phyloP scores from a whole-genome alignment of 2,113 vertebrate species.

The Poicephalus gulielmi region DNA sequence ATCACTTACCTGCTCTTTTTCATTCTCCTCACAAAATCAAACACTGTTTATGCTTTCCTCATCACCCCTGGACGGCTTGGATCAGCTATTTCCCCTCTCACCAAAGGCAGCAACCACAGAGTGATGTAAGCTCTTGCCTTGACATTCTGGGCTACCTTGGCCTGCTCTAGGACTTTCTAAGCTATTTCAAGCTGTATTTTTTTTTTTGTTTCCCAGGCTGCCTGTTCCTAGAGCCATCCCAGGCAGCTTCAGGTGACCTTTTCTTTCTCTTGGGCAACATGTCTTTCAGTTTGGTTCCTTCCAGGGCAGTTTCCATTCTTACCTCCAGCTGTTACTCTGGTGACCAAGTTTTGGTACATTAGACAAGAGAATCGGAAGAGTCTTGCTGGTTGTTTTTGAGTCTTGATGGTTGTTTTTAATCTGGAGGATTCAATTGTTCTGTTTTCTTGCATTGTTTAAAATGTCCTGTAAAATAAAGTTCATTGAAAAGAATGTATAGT shows the following conservation, averaged over 20 bases:
- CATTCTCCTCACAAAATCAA: not conserved
- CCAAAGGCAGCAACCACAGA: not conserved
- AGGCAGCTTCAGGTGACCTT: not conserved
- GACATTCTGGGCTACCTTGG: not conserved
- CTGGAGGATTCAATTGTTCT: not conserved
- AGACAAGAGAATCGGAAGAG: not conserved
- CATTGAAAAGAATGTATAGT: not conserved
- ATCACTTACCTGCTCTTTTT: not conserved
- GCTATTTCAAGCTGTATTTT: rapidly evolving
- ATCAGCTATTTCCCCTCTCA: not conserved
- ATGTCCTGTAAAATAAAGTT: not conserved
- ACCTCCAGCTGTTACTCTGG: not conserved
- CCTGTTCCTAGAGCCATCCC: not conserved
- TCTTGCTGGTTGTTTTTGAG: not conserved
- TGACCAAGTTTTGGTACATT: not conserved
- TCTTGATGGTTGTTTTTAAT: not conserved
- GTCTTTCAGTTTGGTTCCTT: not conserved
- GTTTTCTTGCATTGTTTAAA: not conserved
- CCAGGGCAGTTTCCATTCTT: not conserved
- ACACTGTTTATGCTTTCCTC: not conserved
- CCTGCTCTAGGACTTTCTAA: not conserved
- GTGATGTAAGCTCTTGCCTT: not conserved
- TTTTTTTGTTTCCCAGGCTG: not conserved
- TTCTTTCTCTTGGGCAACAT: not conserved
- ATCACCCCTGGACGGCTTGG: rapidly evolving